Evolutionary conservation across 2,797 vertebrate genomes (phyloP).

Genomic region (Acanthopagrus latus): DNA sequence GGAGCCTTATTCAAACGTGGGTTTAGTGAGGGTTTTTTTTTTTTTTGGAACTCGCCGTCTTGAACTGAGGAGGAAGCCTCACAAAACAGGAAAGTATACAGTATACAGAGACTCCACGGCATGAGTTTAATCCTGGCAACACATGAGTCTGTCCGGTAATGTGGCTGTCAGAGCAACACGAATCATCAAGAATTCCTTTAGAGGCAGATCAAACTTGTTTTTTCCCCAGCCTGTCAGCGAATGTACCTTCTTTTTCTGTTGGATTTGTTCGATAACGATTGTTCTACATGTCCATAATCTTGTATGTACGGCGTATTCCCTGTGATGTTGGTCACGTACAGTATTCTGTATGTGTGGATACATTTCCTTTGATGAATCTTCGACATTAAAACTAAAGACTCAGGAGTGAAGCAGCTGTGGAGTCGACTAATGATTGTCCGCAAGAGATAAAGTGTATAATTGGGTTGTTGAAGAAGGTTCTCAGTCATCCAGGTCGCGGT

Average conservation of each 20-base stretch:
- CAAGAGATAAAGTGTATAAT: background rate
- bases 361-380: background rate
- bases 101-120: slow-evolving; percentile 12
- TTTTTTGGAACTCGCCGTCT: too few species aligned
- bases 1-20: slow-evolving; percentile 9
- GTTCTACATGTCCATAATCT: background rate
- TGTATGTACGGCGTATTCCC: background rate
- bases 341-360: background rate
- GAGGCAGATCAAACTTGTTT: background rate
- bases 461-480: too few species aligned
- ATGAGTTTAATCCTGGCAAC: slow-evolving; percentile 13
- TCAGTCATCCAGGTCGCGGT: too few species aligned
- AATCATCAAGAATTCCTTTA: background rate
- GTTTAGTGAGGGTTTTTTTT: slow-evolving; percentile 2
- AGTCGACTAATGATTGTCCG: background rate
- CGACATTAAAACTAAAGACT: background rate
- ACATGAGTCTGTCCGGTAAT: background rate
- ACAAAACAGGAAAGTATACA: background rate
- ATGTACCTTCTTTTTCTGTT: background rate
- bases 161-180: slow-evolving; percentile 14
- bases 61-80: background rate
- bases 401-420: background rate
- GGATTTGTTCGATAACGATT: background rate
- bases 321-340: background rate
- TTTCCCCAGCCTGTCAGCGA: background rate